Percentiles rank a stretch among this genome's conserved stretches.
Conservation (phyloP, 2,888 invertebrate genomes). For the Pyrochroa serraticornis region DNA sequence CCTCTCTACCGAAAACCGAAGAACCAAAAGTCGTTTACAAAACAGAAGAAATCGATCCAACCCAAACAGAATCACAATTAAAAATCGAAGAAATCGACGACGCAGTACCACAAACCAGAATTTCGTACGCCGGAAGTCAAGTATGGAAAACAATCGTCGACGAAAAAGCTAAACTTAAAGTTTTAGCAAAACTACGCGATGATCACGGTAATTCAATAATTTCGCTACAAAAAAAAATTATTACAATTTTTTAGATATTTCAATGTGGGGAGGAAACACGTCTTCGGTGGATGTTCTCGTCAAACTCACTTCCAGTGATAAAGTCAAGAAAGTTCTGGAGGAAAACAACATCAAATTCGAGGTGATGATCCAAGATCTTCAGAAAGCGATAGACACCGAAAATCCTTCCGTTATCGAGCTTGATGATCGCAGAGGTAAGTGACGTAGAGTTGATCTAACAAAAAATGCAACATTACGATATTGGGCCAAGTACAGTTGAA, state of each 20-base stretch:
- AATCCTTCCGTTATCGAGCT: constrained; percentile 77
- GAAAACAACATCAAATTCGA: constrained; percentile 69
- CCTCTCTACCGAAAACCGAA: no score
- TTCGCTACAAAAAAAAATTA: no score
- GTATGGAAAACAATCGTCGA: constrained; percentile 72
- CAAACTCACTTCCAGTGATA: constrained; percentile 67
- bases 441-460: not conserved
- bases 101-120: constrained; percentile 39
- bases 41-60: no score
- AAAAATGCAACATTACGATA: not conserved
- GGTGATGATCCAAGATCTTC: constrained; percentile 79
- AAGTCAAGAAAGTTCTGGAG: constrained; percentile 67
- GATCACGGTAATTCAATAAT: constrained; percentile 61
- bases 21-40: no score
- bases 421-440: constrained; percentile 54
- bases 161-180: constrained; percentile 61
- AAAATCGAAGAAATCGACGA: not conserved
- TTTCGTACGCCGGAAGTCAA: constrained; percentile 78
- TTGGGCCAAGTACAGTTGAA: not conserved
- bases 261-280: constrained; percentile 70
- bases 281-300: constrained; percentile 73
- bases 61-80: no score
- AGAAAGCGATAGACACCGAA: constrained; percentile 78
- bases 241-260: no score
- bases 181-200: constrained; percentile 62